These are phyloP conservation scores for Sporophila hypoxantha DNA, from an alignment of 2,113 vertebrate genomes.

Conservation along the genomic window DNA sequence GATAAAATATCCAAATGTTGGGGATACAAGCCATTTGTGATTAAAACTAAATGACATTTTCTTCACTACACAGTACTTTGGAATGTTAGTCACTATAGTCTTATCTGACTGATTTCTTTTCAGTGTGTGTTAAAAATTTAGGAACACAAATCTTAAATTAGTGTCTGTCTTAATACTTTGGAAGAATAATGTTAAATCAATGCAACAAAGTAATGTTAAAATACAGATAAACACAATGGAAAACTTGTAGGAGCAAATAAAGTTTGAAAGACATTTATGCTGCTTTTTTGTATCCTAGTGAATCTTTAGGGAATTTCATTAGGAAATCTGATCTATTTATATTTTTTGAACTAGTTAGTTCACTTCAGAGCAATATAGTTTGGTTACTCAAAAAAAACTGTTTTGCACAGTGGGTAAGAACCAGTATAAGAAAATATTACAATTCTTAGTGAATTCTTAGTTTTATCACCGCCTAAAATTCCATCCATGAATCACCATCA, in stretches of 20 bases:
- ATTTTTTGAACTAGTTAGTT: neutral
- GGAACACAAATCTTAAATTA: neutral
- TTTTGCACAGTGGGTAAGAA: neutral
- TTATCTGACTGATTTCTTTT: neutral
- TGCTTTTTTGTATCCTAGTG: neutral
- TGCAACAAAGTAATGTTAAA: neutral
- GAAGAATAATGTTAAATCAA: neutral
- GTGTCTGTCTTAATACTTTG: neutral
- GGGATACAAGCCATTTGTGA: neutral
- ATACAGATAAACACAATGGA: neutral
- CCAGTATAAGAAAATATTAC: neutral
- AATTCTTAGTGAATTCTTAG: neutral
- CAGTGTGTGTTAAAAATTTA: neutral
- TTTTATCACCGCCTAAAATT: neutral
- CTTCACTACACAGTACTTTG: neutral
- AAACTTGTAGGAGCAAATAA: neutral
- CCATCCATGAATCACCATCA: rapidly evolving
- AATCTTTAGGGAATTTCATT: neutral
- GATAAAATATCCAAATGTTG: neutral
- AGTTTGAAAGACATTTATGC: neutral
- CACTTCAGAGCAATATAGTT: neutral
- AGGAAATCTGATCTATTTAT: neutral
- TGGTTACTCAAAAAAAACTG: neutral
- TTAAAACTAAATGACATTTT: neutral
- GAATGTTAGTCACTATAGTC: neutral